Conservation (phyloP, 2,888 invertebrate species). For the Eilema griseolum region DNA sequence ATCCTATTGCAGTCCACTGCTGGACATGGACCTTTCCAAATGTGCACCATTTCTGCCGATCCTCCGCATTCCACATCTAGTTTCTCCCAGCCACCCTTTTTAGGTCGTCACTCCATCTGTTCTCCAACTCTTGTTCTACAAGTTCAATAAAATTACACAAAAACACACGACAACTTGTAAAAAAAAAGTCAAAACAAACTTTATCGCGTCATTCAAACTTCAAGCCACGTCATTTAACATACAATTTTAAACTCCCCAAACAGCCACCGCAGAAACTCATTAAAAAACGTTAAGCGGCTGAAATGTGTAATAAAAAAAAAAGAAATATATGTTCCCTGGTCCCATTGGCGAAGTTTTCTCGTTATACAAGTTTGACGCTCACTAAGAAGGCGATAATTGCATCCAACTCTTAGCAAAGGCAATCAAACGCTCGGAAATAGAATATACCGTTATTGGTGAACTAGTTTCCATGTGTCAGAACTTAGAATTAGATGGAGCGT, state of each 20-base stretch:
- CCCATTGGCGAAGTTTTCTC: slow-evolving; percentile 60
- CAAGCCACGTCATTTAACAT: slow-evolving; percentile 14
- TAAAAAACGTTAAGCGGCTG: slow-evolving; percentile 39
- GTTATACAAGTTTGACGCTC: slow-evolving; percentile 60
- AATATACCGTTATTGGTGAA: slow-evolving; percentile 18
- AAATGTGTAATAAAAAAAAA: slow-evolving; percentile 43
- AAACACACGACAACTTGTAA: slow-evolving; percentile 2
- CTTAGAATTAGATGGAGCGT: not conserved
- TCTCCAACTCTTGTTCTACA: not conserved
- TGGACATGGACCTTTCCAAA: too few relatives aligned
- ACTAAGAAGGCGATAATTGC: slow-evolving; percentile 58
- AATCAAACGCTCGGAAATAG: slow-evolving; percentile 43
- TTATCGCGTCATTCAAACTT: slow-evolving; percentile 20
- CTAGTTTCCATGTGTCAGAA: not conserved
- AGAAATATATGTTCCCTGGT: slow-evolving; percentile 49
- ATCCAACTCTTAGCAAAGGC: slow-evolving; percentile 50
- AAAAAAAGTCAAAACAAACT: slow-evolving; percentile 10
- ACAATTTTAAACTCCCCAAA: slow-evolving; percentile 26
- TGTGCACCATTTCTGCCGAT: too few relatives aligned
- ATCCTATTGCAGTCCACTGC: too few relatives aligned
- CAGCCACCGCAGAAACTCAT: slow-evolving; percentile 40
- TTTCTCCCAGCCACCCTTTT: too few relatives aligned
- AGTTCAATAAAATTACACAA: not conserved
- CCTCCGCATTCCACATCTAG: too few relatives aligned
- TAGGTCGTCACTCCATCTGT: too few relatives aligned